These are phyloP conservation scores for Agrotis clavis DNA, from an alignment of 2,888 invertebrate species.

Conservation along the genomic window DNA sequence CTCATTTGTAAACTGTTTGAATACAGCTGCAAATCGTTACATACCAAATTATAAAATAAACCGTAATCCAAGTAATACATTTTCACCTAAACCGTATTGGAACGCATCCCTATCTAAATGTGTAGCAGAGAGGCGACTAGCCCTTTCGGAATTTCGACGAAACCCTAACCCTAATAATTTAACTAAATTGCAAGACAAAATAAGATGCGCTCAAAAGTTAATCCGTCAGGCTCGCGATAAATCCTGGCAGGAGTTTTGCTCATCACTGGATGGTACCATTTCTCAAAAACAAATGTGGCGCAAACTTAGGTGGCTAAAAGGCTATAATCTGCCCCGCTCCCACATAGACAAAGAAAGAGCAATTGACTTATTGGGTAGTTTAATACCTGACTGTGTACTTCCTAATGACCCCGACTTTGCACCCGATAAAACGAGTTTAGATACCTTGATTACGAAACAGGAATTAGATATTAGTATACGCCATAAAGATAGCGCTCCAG, in stretches of 20 bases:
- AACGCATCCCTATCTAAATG: background rate
- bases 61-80: background rate
- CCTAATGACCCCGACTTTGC: background rate
- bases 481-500: conserved; percentile 2
- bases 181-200: background rate
- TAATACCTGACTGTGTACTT: background rate
- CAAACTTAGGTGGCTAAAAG: too few species aligned
- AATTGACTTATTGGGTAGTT: background rate
- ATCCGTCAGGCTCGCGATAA: too few species aligned
- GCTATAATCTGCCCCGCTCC: too few species aligned
- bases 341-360: background rate
- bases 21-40: too few species aligned
- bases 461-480: conserved; percentile 1
- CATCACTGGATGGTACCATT: too few species aligned
- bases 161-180: conserved; percentile 14
- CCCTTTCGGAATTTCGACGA: conserved; percentile 1
- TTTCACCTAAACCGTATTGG: conserved; percentile 14
- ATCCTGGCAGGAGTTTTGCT: too few species aligned
- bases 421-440: background rate
- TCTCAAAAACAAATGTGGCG: too few species aligned
- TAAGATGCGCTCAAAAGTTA: too few species aligned
- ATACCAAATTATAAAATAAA: too few species aligned
- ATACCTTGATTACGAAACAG: background rate
- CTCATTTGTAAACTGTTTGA: background rate
- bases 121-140: conserved; percentile 12